Evolutionary conservation across 2,113 vertebrate species (phyloP).

Genomic region (Rhipidura dahli): DNA sequence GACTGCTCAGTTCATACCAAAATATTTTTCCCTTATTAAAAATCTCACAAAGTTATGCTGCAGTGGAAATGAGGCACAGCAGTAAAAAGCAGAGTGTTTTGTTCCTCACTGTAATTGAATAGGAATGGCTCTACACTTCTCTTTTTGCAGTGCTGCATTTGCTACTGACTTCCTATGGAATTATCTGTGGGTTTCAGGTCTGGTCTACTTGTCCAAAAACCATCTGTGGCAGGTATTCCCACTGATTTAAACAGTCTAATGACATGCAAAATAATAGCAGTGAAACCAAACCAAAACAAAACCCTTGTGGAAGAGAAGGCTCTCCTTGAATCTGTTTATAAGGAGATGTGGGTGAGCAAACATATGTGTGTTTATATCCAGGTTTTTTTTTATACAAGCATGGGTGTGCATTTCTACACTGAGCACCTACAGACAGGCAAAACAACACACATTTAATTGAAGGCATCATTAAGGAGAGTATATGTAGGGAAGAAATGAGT

Average conservation of each 20-base stretch:
- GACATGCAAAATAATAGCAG: not conserved
- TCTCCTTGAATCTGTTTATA: not conserved
- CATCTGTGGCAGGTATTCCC: not conserved
- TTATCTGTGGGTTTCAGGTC: not conserved
- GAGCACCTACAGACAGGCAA: not conserved
- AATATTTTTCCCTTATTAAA: not conserved
- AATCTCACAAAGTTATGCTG: not conserved
- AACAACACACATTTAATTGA: not conserved
- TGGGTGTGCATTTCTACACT: not conserved
- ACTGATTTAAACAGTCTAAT: not conserved
- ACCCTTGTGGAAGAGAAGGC: not conserved
- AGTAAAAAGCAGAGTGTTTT: not conserved
- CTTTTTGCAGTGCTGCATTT: not conserved
- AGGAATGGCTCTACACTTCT: not conserved
- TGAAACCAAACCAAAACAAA: not conserved
- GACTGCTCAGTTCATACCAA: not conserved
- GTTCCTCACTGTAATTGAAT: not conserved
- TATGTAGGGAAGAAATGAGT: not conserved
- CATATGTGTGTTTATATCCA: fast-evolving
- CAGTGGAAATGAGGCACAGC: not conserved
- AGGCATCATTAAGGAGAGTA: not conserved
- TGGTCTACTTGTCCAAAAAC: not conserved
- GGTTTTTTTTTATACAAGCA: not conserved
- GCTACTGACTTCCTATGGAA: not conserved
- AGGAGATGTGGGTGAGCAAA: not conserved